Evolutionary conservation across 2,113 vertebrate genomes (phyloP), one percentile per base, ranked within the genome.

Genomic region (Blennius ocellaris): DNA sequence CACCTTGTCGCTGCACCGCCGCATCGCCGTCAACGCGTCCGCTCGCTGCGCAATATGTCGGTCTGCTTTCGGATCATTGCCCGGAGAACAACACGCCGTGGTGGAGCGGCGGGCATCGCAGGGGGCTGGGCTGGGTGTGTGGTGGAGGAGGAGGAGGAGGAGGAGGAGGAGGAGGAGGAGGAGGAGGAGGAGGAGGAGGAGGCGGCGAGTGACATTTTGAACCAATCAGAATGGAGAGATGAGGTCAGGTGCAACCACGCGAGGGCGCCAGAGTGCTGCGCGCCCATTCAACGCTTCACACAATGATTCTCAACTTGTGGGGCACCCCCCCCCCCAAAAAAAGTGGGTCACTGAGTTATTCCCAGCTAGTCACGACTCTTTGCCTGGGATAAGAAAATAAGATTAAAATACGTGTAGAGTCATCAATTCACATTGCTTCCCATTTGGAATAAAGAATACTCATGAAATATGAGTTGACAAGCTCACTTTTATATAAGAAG

Each of bases 171-270:
- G 21, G 21, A 30, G 21, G 21, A 30, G 21, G 21, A 30, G 21
- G 4, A 30, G 21, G 21, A 30, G 21, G 21, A 30, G 21, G 21
- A 41, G 49, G 21, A 55, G 53, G 47, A 52, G 6, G 9, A 30
- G 48, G 52, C 39, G 50, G 4, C 14, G 3, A 44, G 48, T 14
- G 52, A 70, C 68, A 48, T 69, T 77, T 49, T 81, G 5, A 84
- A 58, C 84, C 89, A 92, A 92, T 89, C 62, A 78, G 3, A 81
- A 70, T 56, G 11, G 6, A 62, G 49, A 37, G 6, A 17, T 68
- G 5, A 45, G n/a, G 14, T 0, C 0, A 6, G 1, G 6, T 11
- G 0, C 1, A 1, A 15, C 74, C 73, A 48, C 64, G 5, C 51
- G 89, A 39, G 69, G 85, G 84, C 81, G 74, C 64, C 83, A 87